Evolutionary conservation across 1,140 invertebrate species (phyloP).

Genomic region (Drosophila malerkotliana): DNA sequence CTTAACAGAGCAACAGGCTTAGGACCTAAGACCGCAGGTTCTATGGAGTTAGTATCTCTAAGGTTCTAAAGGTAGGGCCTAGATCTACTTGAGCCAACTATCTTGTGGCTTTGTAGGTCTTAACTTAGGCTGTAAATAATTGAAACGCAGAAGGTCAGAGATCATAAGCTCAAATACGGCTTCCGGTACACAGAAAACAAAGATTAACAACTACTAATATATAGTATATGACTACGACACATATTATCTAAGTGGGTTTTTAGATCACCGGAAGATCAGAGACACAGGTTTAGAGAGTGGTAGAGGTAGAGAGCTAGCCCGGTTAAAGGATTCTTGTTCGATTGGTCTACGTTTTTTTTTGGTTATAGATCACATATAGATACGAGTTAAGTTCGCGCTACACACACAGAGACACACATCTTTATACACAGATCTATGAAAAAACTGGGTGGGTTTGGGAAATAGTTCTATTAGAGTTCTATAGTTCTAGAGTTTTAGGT

Average conservation of each 20-base stretch:
- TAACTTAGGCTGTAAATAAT: neutral
- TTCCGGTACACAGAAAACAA: constrained; percentile 22
- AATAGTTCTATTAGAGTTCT: constrained; percentile 3
- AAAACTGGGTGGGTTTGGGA: neutral
- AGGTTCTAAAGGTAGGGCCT: neutral
- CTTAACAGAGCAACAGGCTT: neutral
- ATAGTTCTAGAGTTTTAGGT: constrained; percentile 12
- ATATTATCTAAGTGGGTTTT: constrained; percentile 35
- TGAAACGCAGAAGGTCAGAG: constrained; percentile 4
- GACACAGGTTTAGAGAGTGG: neutral
- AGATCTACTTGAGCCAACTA: neutral
- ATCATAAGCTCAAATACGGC: neutral
- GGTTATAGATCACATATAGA: constrained; percentile 27
- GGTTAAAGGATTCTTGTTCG: constrained; percentile 9
- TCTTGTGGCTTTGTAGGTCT: neutral
- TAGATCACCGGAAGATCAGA: constrained; percentile 39
- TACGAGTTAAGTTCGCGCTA: constrained; percentile 26
- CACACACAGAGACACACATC: constrained; percentile 26
- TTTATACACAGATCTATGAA: constrained; percentile 27
- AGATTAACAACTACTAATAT: constrained; percentile 27
- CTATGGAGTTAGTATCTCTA: neutral
- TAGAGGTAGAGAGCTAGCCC: constrained; percentile 23
- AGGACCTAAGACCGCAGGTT: neutral
- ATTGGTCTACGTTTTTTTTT: constrained; percentile 7
- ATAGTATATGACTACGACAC: constrained; percentile 17